These are phyloP conservation scores for Leptura quadrifasciata DNA, from an alignment of 2,888 invertebrate genomes.

Conservation along the genomic window DNA sequence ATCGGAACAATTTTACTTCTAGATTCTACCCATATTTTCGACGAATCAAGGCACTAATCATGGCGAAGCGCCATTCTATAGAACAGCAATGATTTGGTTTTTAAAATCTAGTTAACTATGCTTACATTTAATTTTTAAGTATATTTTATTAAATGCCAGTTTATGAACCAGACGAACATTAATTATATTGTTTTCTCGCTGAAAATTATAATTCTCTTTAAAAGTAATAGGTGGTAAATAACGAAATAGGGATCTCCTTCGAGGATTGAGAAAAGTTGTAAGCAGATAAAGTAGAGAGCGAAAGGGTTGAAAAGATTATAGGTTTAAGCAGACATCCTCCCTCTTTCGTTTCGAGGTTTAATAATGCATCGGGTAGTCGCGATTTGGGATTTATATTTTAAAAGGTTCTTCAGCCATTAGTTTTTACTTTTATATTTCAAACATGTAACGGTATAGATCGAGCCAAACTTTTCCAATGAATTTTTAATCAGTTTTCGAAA, in stretches of 20 bases:
- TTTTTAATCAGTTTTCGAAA: constrained; percentile 40
- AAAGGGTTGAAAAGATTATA: constrained; percentile 41
- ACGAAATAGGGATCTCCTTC: constrained; percentile 25
- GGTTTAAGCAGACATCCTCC: constrained; percentile 34
- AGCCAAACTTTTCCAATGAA: constrained; percentile 39
- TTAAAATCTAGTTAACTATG: too few relatives aligned
- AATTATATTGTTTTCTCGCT: constrained; percentile 5
- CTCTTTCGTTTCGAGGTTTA: constrained; percentile 34
- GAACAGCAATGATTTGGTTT: too few relatives aligned
- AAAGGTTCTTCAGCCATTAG: constrained; percentile 40
- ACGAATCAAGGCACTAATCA: too few relatives aligned
- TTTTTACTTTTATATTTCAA: constrained; percentile 39
- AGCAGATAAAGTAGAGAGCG: constrained; percentile 38
- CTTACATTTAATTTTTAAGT: too few relatives aligned
- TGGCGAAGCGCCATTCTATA: too few relatives aligned
- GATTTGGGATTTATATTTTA: constrained; percentile 42
- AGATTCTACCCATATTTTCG: too few relatives aligned
- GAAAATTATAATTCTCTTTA: constrained; percentile 18
- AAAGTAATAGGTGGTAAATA: constrained; percentile 33
- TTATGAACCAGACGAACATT: neutral
- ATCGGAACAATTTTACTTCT: too few relatives aligned
- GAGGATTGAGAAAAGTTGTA: constrained; percentile 30
- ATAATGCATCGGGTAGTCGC: constrained; percentile 40
- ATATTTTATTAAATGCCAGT: too few relatives aligned
- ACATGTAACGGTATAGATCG: constrained; percentile 36